phyloP scores from a whole-genome alignment of 2,888 invertebrate genomes.

The Lithophane socia region DNA sequence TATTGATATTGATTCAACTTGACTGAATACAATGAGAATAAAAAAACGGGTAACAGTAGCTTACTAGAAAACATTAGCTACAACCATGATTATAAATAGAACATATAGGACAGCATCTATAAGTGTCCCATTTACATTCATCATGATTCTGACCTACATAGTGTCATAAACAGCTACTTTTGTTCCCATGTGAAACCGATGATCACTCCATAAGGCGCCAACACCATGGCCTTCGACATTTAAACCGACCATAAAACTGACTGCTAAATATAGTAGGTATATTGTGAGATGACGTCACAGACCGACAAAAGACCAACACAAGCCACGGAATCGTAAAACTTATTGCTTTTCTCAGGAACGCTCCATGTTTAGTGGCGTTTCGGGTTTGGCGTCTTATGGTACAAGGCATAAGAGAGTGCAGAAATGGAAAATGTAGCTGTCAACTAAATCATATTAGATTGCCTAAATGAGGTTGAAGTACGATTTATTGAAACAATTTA shows the following conservation, averaged over 20 bases:
- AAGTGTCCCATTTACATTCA: slow-evolving; percentile 22
- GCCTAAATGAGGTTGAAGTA: slow-evolving; percentile 1
- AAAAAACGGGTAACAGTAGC: neutral
- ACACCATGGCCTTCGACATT: slow-evolving; percentile 41
- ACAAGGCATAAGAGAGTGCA: slow-evolving; percentile 44
- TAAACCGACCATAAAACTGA: slow-evolving; percentile 44
- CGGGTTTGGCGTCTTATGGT: slow-evolving; percentile 64
- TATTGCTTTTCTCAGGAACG: slow-evolving; percentile 81
- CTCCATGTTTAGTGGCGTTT: slow-evolving; percentile 75
- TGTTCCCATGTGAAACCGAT: slow-evolving; percentile 53
- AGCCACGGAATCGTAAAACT: slow-evolving; percentile 78
- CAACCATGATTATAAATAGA: neutral
- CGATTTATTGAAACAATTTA: slow-evolving; percentile 43
- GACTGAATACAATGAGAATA: neutral
- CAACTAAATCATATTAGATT: neutral
- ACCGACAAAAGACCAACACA: slow-evolving; percentile 73
- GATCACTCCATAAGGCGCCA: slow-evolving; percentile 45
- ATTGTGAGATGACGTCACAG: slow-evolving; percentile 52
- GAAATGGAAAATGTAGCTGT: neutral
- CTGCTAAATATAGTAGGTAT: slow-evolving; percentile 31
- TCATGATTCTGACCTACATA: slow-evolving; percentile 52
- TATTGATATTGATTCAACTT: neutral
- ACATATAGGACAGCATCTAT: slow-evolving; percentile 8
- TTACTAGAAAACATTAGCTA: neutral
- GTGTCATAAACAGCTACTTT: slow-evolving; percentile 19